Conservation (phyloP, 92 coral and sea anemone species). For the Porites divaricata region DNA sequence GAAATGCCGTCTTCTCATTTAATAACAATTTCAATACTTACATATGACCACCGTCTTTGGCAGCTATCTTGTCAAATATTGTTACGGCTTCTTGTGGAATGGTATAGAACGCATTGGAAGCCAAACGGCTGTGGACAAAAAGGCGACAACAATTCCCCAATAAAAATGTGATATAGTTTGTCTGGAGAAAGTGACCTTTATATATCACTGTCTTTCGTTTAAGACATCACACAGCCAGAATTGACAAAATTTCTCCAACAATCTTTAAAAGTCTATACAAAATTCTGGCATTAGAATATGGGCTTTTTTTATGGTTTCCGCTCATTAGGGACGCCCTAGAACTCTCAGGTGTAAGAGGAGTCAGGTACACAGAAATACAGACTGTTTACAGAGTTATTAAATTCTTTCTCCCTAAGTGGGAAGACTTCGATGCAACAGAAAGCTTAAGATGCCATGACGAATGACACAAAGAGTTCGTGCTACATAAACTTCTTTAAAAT, state of each 20-base stretch:
- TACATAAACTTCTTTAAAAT: too few relatives aligned
- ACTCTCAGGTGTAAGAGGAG: too few relatives aligned
- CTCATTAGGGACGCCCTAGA: not conserved
- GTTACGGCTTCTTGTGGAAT: conserved; percentile 24
- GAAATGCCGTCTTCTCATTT: too few relatives aligned
- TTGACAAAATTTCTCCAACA: not conserved
- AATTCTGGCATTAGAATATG: not conserved
- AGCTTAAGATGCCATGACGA: too few relatives aligned
- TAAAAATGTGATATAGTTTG: too few relatives aligned
- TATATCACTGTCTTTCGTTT: not conserved
- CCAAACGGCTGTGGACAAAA: conserved; percentile 7
- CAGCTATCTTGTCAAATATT: conserved; percentile 30
- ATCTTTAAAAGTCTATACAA: too few relatives aligned
- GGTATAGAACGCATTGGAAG: not conserved
- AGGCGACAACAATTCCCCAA: too few relatives aligned
- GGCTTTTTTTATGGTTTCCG: not conserved
- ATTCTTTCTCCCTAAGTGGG: too few relatives aligned
- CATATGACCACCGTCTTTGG: not conserved
- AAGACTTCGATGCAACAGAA: too few relatives aligned
- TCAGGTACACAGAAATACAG: too few relatives aligned
- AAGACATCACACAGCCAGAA: not conserved
- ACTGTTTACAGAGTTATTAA: too few relatives aligned
- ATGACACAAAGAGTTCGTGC: too few relatives aligned
- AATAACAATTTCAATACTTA: not conserved
- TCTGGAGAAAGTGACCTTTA: not conserved